These are phyloP conservation scores for Danionella cerebrum DNA, from an alignment of 2,113 vertebrate genomes.

Conservation along the genomic window DNA sequence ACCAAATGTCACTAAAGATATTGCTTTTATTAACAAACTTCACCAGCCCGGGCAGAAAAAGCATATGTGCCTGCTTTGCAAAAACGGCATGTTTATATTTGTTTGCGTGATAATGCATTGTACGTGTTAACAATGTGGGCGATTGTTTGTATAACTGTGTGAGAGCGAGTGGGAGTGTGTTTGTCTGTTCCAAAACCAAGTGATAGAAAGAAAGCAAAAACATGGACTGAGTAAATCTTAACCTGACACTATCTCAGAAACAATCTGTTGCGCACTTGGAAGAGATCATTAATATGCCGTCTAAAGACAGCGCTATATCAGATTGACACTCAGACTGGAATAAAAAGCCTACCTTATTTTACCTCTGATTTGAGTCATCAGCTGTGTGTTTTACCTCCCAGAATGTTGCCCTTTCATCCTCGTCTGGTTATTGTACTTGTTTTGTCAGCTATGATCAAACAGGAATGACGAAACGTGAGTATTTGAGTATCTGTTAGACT, in stretches of 20 bases:
- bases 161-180: constrained; percentile 68
- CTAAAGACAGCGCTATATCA: constrained; percentile 15
- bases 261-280: constrained; percentile 30
- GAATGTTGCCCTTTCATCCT: constrained; percentile 17
- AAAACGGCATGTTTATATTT: constrained; percentile 56
- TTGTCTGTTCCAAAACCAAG: constrained; percentile 62
- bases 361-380: background rate
- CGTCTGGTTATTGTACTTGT: constrained; percentile 16
- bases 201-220: constrained; percentile 19
- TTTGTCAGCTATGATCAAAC: constrained; percentile 29
- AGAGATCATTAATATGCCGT: constrained; percentile 2
- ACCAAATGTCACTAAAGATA: background rate
- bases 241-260: constrained; percentile 25
- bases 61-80: constrained; percentile 9
- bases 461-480: background rate
- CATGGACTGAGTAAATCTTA: constrained; percentile 28
- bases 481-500: background rate
- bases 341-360: background rate
- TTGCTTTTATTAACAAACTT: background rate
- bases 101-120: constrained; percentile 45
- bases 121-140: constrained; percentile 68
- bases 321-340: background rate
- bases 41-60: background rate
- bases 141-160: constrained; percentile 74
- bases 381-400: constrained; percentile 2